These are phyloP conservation scores for Loripinus fragilis DNA, from an alignment of 2,888 invertebrate genomes.

Conservation along the genomic window DNA sequence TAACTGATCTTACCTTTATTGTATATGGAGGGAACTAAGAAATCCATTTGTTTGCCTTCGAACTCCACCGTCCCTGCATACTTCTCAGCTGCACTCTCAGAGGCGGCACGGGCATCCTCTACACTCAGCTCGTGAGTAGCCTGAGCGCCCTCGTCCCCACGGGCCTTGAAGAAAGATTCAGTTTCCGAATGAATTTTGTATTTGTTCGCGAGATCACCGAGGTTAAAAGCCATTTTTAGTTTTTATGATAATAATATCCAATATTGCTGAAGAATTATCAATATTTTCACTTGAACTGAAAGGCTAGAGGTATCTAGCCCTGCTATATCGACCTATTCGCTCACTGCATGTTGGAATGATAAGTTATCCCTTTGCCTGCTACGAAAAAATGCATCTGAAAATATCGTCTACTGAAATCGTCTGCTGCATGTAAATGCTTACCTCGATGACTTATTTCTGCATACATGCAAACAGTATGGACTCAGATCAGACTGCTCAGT, in stretches of 20 bases:
- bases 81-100: slow-evolving; percentile 27
- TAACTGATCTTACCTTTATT: slow-evolving; percentile 47
- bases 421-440: too few species aligned
- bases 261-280: neutral
- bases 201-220: slow-evolving; percentile 32
- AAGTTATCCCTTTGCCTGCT: too few species aligned
- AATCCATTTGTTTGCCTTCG: slow-evolving; percentile 36
- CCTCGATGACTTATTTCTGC: too few species aligned
- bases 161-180: slow-evolving; percentile 39
- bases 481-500: too few species aligned
- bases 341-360: neutral
- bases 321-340: neutral
- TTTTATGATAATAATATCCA: slow-evolving; percentile 16
- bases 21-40: slow-evolving; percentile 41
- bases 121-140: slow-evolving; percentile 31
- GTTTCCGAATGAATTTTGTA: slow-evolving; percentile 43
- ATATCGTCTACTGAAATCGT: too few species aligned
- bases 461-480: too few species aligned
- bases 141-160: slow-evolving; percentile 23
- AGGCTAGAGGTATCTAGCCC: neutral
- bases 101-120: slow-evolving; percentile 31
- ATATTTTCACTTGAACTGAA: neutral
- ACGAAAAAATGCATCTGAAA: too few species aligned
- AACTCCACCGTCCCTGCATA: slow-evolving; percentile 35
- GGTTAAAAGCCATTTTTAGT: slow-evolving; percentile 37